Base-by-base conservation (phyloP, 2,888 invertebrate genomes). In the Eilema depressum region DNA sequence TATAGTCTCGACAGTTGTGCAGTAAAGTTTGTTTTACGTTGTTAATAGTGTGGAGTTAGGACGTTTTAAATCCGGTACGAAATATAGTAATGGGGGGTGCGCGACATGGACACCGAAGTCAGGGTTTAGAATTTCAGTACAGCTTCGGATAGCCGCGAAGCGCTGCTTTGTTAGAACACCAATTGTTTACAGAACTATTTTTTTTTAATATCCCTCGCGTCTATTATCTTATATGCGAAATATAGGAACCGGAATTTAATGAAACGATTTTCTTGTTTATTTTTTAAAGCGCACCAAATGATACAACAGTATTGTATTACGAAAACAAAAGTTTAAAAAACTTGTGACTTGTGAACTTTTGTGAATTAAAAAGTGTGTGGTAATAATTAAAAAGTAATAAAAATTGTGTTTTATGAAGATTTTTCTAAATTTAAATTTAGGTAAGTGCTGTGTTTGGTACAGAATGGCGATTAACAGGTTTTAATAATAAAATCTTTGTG, bases 111-210 rank as follows among this genome's bases (percentile, higher is more conserved):
- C 92, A 95, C 95, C 95, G 88, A 90, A 91, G 91, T 91, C 93
- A 87, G 92, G 95, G 95, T 95, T 95, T 95, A 93, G 94, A 95
- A 95, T 95, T 95, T 95, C 95, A 95, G 95, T 95, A 90, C 88
- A 94, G 94, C 95, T 94, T 95, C 95, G 95, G 95, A 95, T 95
- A 92, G 95, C 95, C 90, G 86, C 93, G 94, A 92, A 91, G 92
- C 93, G 92, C 90, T 88, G 92, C 94, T 94, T 95, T 95, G 95
- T 95, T 93, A 90, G 91, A 88, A 88, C 87, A 89, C 80, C 91
- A 89, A 94, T 95, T 95, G 95, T 95, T 94, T 94, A 92, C 89
- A 86, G 88, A 91, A 86, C 80, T 86, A 83, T 91, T 93, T 94
- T 93, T 70, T 94, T 93, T 89, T 88, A 79, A 85, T 85, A 86